A percentile compares a stretch with the other conserved stretches of the same genome.
Conservation (phyloP, 2,797 vertebrate species). For the Linurgus olivaceus region DNA sequence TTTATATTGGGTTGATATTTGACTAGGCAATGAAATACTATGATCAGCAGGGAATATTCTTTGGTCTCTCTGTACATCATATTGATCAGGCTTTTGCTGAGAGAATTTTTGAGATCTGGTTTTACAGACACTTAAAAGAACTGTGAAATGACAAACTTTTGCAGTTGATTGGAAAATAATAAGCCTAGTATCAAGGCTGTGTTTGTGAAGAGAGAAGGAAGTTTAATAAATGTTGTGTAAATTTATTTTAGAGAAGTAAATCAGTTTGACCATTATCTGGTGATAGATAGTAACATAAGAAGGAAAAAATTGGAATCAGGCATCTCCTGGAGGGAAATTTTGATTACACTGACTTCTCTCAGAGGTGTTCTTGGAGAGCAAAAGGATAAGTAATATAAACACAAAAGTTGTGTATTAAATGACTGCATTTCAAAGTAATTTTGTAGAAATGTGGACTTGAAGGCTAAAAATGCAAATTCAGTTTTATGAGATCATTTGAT, state of each 20-base stretch:
- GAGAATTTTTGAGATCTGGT: not conserved
- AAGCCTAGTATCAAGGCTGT: not conserved
- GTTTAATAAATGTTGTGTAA: not conserved
- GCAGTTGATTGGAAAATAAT: not conserved
- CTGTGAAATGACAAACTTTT: not conserved
- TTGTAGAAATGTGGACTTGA: not conserved
- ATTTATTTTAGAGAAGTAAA: not conserved
- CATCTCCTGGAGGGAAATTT: not conserved
- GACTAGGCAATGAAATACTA: not conserved
- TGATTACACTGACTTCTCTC: not conserved
- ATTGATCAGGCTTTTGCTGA: not conserved
- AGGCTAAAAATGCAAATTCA: not conserved
- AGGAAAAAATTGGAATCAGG: not conserved
- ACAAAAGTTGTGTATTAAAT: not conserved
- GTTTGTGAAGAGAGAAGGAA: not conserved
- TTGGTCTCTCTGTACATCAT: not conserved
- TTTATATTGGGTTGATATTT: not conserved
- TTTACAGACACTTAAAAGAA: not conserved
- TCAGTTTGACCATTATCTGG: not conserved
- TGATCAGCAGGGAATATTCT: not conserved
- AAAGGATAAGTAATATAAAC: not conserved
- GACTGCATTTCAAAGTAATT: not conserved
- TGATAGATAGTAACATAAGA: not conserved
- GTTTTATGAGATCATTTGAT: not conserved
- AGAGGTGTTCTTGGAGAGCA: not conserved